phyloP scores from a whole-genome alignment of 2,888 invertebrate genomes.

The Pheosia tremula region DNA sequence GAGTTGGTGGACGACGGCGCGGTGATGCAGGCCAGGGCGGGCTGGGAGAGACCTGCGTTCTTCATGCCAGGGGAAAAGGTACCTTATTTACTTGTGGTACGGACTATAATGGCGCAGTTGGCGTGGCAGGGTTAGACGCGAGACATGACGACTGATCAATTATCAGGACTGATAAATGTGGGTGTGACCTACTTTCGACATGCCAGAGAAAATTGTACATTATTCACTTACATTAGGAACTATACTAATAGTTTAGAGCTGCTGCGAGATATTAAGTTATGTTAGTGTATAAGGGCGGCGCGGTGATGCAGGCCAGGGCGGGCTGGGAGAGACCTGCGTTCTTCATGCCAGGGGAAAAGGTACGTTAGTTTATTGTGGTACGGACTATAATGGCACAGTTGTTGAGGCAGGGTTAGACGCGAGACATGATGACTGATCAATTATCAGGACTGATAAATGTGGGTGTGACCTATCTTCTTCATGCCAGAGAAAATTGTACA shows the following conservation, averaged over 20 bases:
- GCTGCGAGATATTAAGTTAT: too few relatives aligned
- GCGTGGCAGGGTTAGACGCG: not conserved
- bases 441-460: too few relatives aligned
- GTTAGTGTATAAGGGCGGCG: conserved; percentile 85
- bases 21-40: conserved; percentile 94
- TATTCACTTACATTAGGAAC: too few relatives aligned
- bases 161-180: too few relatives aligned
- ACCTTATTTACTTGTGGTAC: conserved; percentile 7
- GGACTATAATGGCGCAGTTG: not conserved
- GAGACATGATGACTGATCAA: not conserved
- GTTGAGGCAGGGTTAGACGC: not conserved
- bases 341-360: conserved; percentile 84
- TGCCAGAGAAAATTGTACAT: not conserved
- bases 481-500: not conserved
- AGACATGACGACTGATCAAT: not conserved
- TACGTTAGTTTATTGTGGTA: conserved; percentile 22
- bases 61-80: conserved; percentile 83
- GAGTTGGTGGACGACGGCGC: conserved; percentile 90
- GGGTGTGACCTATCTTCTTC: not conserved
- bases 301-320: conserved; percentile 94
- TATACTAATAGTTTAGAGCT: too few relatives aligned
- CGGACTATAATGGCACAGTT: not conserved
- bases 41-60: conserved; percentile 96
- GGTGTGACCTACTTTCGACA: not conserved
- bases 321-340: conserved; percentile 96